These are phyloP conservation scores for Tetragonisca angustula DNA, from an alignment of 2,888 invertebrate species.

Conservation along the genomic window DNA sequence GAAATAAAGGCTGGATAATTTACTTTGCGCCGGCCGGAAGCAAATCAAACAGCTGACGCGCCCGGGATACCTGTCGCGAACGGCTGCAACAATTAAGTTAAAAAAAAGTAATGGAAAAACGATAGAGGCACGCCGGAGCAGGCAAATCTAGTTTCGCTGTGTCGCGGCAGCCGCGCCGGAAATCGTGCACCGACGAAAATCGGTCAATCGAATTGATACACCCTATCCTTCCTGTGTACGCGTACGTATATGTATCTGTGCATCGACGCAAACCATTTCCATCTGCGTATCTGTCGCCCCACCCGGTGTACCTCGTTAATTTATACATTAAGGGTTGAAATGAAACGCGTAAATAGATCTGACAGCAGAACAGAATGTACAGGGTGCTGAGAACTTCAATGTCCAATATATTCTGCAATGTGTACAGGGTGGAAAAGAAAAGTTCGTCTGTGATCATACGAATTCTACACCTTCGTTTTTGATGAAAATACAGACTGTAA, in stretches of 20 bases:
- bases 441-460: no score
- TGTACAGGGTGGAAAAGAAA: no score
- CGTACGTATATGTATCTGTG: background rate
- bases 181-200: constrained; percentile 1
- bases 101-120: constrained; percentile 24
- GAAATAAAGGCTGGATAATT: constrained; percentile 35
- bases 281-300: background rate
- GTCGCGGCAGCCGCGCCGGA: background rate
- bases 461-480: no score
- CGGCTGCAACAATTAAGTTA: constrained; percentile 10
- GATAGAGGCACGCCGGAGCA: background rate
- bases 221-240: background rate
- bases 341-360: background rate
- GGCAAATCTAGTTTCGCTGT: background rate
- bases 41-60: constrained; percentile 28
- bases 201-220: constrained; percentile 8
- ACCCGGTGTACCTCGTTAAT: background rate
- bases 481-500: no score
- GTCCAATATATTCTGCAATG: no score
- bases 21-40: constrained; percentile 7
- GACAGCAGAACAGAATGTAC: no score
- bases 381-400: no score
- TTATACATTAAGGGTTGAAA: background rate
- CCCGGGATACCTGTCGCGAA: constrained; percentile 13
- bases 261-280: background rate